Percentiles rank a stretch among this genome's conserved stretches.
Evolutionary conservation across 1,140 invertebrate genomes (phyloP).

Genomic region (Orussus abietinus): DNA sequence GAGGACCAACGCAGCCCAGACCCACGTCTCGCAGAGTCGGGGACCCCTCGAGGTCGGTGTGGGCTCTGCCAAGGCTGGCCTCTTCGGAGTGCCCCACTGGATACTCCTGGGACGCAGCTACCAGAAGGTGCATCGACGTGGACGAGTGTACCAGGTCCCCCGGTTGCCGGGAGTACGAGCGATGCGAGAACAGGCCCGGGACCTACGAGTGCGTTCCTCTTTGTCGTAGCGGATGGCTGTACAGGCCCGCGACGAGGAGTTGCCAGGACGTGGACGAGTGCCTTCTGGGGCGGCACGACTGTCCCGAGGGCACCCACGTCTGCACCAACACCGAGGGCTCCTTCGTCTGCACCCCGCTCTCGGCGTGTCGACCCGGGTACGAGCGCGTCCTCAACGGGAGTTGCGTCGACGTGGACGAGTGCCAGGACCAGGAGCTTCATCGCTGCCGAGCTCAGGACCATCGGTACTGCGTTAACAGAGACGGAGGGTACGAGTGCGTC

Average conservation of each 20-base stretch:
- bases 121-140: constrained; percentile 67
- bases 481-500: constrained; percentile 54
- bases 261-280: constrained; percentile 92
- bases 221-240: constrained; percentile 54
- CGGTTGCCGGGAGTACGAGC: constrained; percentile 67
- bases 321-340: constrained; percentile 41
- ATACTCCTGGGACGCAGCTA: constrained; percentile 8
- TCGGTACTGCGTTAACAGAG: constrained; percentile 55
- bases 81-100: neutral
- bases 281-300: constrained; percentile 38
- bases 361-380: constrained; percentile 30
- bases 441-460: too few species aligned
- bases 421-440: constrained; percentile 39
- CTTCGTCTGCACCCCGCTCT: constrained; percentile 29
- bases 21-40: too few species aligned
- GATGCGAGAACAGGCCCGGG: constrained; percentile 68
- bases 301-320: constrained; percentile 27
- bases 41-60: too few species aligned
- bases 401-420: constrained; percentile 56
- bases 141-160: constrained; percentile 65
- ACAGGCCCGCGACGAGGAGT: constrained; percentile 57
- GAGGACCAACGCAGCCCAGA: too few species aligned
- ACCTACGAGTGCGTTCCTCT: constrained; percentile 65
- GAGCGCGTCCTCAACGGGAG: constrained; percentile 44
- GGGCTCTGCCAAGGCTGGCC: too few species aligned